Percentiles rank a stretch among this genome's conserved stretches.
Evolutionary conservation across 2,113 vertebrate genomes (phyloP).

Genomic region (Sebastes fasciatus): DNA sequence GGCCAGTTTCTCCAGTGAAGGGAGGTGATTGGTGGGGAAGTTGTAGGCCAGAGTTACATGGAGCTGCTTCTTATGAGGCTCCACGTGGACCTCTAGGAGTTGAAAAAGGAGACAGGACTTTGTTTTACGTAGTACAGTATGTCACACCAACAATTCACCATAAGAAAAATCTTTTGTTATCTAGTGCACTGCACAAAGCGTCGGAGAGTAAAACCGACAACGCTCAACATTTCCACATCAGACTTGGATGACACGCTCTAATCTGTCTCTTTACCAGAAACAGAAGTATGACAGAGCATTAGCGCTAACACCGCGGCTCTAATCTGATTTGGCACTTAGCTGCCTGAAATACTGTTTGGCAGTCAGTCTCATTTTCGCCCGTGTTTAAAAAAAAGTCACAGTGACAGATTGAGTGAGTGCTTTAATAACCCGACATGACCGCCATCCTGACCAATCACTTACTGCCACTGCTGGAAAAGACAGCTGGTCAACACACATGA

Average conservation of each 20-base stretch:
- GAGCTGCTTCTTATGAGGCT: conserved; percentile 97
- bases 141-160: not conserved
- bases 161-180: not conserved
- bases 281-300: conserved; percentile 28
- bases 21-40: conserved; percentile 92
- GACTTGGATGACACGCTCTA: conserved; percentile 1
- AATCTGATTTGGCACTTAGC: conserved; percentile 51
- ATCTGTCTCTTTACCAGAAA: conserved; percentile 15
- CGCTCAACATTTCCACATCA: conserved; percentile 4
- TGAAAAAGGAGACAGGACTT: not conserved
- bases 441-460: not conserved
- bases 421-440: not conserved
- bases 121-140: not conserved
- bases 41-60: conserved; percentile 97
- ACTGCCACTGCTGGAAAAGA: not conserved
- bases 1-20: conserved; percentile 91
- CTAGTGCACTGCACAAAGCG: not conserved
- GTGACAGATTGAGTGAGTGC: conserved; percentile 15
- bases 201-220: not conserved
- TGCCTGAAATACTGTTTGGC: conserved; percentile 9
- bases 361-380: conserved; percentile 11
- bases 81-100: conserved; percentile 90
- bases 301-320: conserved; percentile 1
- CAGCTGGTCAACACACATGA: not conserved
- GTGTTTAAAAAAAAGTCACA: conserved; percentile 7